Conservation (phyloP, 2,113 vertebrate species). For the Dascyllus trimaculatus region DNA sequence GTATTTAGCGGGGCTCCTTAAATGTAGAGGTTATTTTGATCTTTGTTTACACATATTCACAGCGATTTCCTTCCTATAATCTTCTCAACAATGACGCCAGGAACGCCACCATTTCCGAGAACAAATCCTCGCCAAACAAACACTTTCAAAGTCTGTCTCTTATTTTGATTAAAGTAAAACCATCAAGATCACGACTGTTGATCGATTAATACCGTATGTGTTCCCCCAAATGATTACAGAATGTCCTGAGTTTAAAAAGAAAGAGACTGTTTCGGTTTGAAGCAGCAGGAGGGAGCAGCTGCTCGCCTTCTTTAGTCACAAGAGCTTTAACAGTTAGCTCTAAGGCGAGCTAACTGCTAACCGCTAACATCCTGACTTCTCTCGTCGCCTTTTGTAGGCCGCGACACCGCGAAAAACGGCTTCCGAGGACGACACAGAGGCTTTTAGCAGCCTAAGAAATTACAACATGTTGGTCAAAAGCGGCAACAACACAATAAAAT, state of each 20-base stretch:
- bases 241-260: not conserved
- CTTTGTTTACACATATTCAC: slow-evolving; percentile 25
- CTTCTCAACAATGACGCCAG: slow-evolving; percentile 58
- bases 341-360: slow-evolving; percentile 66
- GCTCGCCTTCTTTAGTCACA: slow-evolving; percentile 23
- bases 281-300: slow-evolving; percentile 3
- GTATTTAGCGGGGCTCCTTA: not conserved
- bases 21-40: slow-evolving; percentile 8
- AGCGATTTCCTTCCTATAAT: slow-evolving; percentile 54
- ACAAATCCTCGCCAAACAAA: slow-evolving; percentile 1
- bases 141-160: not conserved
- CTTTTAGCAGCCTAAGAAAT: accelerated
- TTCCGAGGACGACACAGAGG: accelerated
- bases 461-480: not conserved
- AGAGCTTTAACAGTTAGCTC: slow-evolving; percentile 46
- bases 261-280: slow-evolving; percentile 44
- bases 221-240: not conserved
- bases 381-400: not conserved
- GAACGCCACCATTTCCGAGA: slow-evolving; percentile 34
- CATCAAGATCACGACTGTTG: accelerated
- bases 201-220: accelerated
- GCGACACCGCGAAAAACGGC: slow-evolving; percentile 23
- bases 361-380: slow-evolving; percentile 57
- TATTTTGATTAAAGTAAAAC: not conserved
- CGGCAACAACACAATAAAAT: not conserved